A percentile compares a stretch with the other conserved stretches of the same genome.
Evolutionary conservation across 1,140 invertebrate species (phyloP).

Genomic region (Ceratosolen fusciceps): DNA sequence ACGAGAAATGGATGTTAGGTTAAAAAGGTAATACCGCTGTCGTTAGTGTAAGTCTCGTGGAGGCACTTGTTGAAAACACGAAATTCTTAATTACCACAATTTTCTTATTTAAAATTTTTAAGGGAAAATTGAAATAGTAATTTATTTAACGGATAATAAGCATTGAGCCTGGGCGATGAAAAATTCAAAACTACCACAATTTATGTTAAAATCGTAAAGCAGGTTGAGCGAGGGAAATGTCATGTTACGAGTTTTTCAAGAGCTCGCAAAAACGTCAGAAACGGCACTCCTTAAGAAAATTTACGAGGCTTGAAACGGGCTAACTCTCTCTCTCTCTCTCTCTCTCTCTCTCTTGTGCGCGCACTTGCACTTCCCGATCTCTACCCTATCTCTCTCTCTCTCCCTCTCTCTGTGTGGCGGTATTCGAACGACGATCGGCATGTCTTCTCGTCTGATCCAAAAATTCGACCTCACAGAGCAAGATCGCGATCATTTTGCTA

Average conservation of each 20-base stretch:
- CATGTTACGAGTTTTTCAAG: slow-evolving; percentile 27
- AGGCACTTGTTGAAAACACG: neutral
- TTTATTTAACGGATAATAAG: slow-evolving; percentile 1
- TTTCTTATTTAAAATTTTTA: neutral
- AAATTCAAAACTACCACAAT: slow-evolving; percentile 1
- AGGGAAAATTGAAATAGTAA: neutral
- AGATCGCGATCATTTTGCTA: slow-evolving; percentile 16
- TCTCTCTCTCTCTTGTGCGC: neutral
- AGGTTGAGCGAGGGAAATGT: neutral
- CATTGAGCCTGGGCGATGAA: neutral
- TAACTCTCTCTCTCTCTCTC: neutral
- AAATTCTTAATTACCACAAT: slow-evolving; percentile 6
- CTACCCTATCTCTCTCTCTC: neutral
- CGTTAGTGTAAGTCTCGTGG: neutral
- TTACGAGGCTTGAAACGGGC: slow-evolving; percentile 34
- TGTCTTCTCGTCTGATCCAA: slow-evolving; percentile 17
- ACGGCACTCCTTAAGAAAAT: slow-evolving; percentile 39
- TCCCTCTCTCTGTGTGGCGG: neutral
- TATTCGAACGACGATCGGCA: neutral
- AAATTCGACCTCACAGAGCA: slow-evolving; percentile 25
- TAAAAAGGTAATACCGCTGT: no score
- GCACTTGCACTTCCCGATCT: no score
- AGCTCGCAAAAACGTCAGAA: slow-evolving; percentile 4
- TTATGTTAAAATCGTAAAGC: slow-evolving; percentile 23
- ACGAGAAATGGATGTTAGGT: no score